Percentiles rank a stretch among this genome's conserved stretches.
These are phyloP conservation scores for Cylas formicarius DNA, from an alignment of 1,140 invertebrate species.

Conservation along the genomic window DNA sequence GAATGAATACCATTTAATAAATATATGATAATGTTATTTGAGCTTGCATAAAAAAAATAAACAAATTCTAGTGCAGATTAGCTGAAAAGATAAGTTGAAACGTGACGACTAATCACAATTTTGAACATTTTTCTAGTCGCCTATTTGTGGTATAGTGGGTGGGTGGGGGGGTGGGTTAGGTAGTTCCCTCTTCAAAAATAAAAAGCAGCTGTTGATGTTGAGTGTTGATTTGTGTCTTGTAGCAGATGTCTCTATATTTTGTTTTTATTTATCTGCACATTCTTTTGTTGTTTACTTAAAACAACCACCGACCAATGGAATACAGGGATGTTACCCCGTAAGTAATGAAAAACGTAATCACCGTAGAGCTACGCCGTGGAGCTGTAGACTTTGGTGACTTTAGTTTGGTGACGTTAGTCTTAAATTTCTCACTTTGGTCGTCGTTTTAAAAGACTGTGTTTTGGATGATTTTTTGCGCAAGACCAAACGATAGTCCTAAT, in stretches of 20 bases:
- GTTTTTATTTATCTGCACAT: conserved; percentile 69
- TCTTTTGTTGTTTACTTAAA: conserved; percentile 56
- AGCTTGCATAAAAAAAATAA: no score
- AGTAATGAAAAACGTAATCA: conserved; percentile 48
- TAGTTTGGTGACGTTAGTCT: conserved; percentile 11
- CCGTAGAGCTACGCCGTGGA: conserved; percentile 3
- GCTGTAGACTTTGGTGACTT: conserved; percentile 3
- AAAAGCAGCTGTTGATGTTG: no score
- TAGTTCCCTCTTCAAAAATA: no score
- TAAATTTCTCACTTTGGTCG: conserved; percentile 3
- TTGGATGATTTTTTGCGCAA: conserved; percentile 17
- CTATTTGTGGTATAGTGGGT: no score
- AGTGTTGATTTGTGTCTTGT: no score
- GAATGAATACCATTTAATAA: no score
- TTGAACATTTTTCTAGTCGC: no score
- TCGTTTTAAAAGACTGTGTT: conserved; percentile 25
- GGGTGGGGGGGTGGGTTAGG: no score
- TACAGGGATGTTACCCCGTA: conserved; percentile 74
- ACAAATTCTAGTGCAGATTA: no score
- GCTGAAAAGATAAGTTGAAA: no score
- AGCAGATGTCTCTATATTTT: conserved; percentile 31
- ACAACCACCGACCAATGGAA: conserved; percentile 55
- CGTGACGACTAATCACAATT: no score
- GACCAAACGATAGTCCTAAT: not conserved
- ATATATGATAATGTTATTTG: no score